Base-by-base conservation (phyloP, 2,797 vertebrate species). In the Glossophaga mutica region DNA sequence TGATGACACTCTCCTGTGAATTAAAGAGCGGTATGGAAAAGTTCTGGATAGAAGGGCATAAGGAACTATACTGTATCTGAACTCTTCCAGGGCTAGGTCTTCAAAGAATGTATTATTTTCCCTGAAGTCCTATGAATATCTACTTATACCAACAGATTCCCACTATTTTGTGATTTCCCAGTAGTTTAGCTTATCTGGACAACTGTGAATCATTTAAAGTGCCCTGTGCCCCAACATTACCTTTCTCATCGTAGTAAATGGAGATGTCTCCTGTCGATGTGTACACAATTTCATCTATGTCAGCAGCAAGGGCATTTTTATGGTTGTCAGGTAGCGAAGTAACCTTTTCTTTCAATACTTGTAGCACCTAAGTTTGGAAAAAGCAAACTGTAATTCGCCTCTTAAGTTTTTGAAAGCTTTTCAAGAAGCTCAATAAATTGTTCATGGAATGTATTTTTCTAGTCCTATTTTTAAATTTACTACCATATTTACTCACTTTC, bases 231-330 rank as follows among this genome's bases (percentile, higher is more conserved):
- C 29, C 19, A 42, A 37, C 52, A 97, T 98, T 98, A 99, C 99
- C 99, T 55, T 98, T 98, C 86, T 99, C 98, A 83, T 99, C 99
- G 34, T 99, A 99, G 98, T 99, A 99, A 98, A 99, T 99, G 52
- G 98, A 99, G 95, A 99, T 99, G 62, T 99, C 99, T 81, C 98
- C 99, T 59, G 99, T 97, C 11, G 98, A 99, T 1, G 98, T 98
- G 96, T 99, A 99, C 98, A 99, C 99, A 90, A 99, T 99, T 52
- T 99, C 98, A 83, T 99, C 99, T 6, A 98, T 96, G 7, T 99
- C 98, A 42, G 99, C 99, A 85, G 98, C 99, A 74, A 99, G 98
- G 0, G 99, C 99, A 89, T 98, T 98, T 98, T 98, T 99, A 98
- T 99, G 98, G 97, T 91, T 98, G 59, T 98, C 97, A 39, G 99